These are phyloP conservation scores for Drosophila subsilvestris DNA, from an alignment of 2,888 invertebrate species.

Conservation along the genomic window DNA sequence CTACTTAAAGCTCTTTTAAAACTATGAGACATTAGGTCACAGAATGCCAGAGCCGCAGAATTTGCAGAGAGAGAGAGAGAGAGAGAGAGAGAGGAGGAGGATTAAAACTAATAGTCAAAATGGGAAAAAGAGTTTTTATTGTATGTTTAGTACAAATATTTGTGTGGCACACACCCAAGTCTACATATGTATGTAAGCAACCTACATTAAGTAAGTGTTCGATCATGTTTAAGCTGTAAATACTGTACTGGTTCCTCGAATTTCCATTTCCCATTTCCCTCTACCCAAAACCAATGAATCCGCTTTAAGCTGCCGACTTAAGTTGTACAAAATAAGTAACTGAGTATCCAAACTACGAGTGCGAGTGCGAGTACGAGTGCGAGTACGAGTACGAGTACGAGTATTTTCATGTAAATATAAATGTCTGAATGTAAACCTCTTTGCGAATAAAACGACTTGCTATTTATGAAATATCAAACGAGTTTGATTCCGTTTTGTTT, in stretches of 20 bases:
- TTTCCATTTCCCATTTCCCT: constrained; percentile 16
- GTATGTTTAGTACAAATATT: too few relatives aligned
- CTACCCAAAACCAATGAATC: constrained; percentile 10
- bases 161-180: too few relatives aligned
- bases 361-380: constrained; percentile 20
- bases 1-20: neutral
- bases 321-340: constrained; percentile 36
- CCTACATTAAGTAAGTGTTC: neutral
- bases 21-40: neutral
- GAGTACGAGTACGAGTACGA: constrained; percentile 13
- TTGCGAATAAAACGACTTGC: constrained; percentile 72
- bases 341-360: constrained; percentile 4
- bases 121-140: too few relatives aligned
- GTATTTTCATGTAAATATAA: constrained; percentile 43
- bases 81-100: too few relatives aligned
- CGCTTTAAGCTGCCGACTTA: constrained; percentile 35
- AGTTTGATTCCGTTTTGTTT: constrained; percentile 26
- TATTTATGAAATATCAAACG: constrained; percentile 27
- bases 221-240: constrained; percentile 21
- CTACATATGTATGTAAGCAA: too few relatives aligned
- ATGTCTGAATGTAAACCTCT: constrained; percentile 47
- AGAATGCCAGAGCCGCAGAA: too few relatives aligned
- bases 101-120: too few relatives aligned
- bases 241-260: constrained; percentile 29
- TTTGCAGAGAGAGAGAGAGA: too few relatives aligned